phyloP scores from a whole-genome alignment of 1,140 invertebrate genomes.

The Rhopalosiphum padi region DNA sequence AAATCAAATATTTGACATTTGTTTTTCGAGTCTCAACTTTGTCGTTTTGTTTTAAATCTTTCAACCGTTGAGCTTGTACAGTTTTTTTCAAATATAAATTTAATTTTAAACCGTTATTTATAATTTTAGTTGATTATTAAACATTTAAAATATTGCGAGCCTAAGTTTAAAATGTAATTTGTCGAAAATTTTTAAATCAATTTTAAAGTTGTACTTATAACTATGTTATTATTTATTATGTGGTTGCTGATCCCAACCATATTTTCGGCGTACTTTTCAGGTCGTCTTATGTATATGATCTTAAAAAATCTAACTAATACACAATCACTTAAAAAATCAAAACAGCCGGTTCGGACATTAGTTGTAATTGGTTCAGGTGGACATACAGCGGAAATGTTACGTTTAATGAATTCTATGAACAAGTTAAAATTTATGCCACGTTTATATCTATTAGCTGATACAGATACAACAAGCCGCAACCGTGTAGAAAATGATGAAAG shows the following conservation, averaged over 20 bases:
- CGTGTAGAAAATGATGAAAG: constrained; percentile 66
- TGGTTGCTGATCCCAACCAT: not conserved
- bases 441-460: constrained; percentile 80
- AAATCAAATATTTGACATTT: not conserved
- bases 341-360: constrained; percentile 62
- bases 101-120: not conserved
- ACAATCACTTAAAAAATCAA: not conserved
- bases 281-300: constrained; percentile 16
- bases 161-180: not conserved
- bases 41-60: not conserved
- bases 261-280: constrained; percentile 35
- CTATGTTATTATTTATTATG: constrained; percentile 5
- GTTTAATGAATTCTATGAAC: constrained; percentile 72
- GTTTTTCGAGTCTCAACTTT: not conserved
- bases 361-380: constrained; percentile 74
- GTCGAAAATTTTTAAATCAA: not conserved
- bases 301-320: not conserved
- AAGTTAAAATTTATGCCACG: constrained; percentile 71
- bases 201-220: not conserved
- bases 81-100: not conserved
- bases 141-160: not conserved
- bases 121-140: not conserved
- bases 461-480: constrained; percentile 76
- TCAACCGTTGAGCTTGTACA: too few relatives aligned
- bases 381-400: constrained; percentile 89